Evolutionary conservation across 2,888 invertebrate genomes (phyloP).

Genomic region (Xylota segnis): DNA sequence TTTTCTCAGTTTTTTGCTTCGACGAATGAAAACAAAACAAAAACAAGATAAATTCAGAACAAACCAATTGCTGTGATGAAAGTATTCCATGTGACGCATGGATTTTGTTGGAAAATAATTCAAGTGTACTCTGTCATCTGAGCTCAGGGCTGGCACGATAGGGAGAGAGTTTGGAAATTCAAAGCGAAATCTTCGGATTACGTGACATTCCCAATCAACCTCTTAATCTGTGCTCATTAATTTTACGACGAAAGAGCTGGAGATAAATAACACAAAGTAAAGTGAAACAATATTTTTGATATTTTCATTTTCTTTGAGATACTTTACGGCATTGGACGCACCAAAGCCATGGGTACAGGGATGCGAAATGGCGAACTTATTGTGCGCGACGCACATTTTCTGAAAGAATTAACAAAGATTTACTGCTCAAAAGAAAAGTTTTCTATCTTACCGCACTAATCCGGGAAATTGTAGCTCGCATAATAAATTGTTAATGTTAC

Average conservation of each 20-base stretch:
- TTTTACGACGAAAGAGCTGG: slow-evolving; percentile 5
- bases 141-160: neutral
- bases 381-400: neutral
- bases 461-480: slow-evolving; percentile 30
- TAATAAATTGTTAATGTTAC: slow-evolving; percentile 19
- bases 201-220: slow-evolving; percentile 38
- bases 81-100: slow-evolving; percentile 11
- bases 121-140: slow-evolving; percentile 1
- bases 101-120: neutral
- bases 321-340: neutral
- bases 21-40: neutral
- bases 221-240: slow-evolving; percentile 47
- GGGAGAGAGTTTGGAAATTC: neutral
- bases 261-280: neutral
- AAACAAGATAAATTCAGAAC: slow-evolving; percentile 11
- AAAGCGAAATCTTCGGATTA: slow-evolving; percentile 10
- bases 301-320: neutral
- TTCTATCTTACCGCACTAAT: slow-evolving; percentile 15
- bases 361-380: neutral
- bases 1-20: slow-evolving; percentile 1
- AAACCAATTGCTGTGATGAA: slow-evolving; percentile 18
- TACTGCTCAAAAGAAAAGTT: slow-evolving; percentile 7
- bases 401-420: slow-evolving; percentile 13
- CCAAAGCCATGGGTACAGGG: too few species aligned
- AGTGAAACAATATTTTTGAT: neutral